Base-by-base conservation (phyloP, 2,888 invertebrate genomes). In the Schrankia costaestrigalis region DNA sequence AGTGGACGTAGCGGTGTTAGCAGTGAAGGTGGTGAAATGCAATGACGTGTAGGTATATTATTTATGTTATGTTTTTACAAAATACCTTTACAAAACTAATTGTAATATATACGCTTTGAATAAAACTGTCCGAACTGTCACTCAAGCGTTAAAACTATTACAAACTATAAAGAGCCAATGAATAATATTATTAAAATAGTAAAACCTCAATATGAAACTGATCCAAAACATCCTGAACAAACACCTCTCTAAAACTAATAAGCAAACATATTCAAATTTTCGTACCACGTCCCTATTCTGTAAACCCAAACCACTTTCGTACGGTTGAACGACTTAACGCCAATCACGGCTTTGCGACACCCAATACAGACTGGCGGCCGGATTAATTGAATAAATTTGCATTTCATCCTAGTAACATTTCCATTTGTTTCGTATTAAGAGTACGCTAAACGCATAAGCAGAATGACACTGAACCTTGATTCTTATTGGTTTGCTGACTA, bases 361-460 rank as follows among this genome's bases (percentile, higher is more conserved):
- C 81, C 80, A 77, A 78, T 79, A 82, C 80, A 77, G 77, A 59
- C 77, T 63, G 77, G 68, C 71, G 66, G 74, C 62, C 44, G 72
- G 76, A 84, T 87, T 85, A 84, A 86, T 85, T 84, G 85, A 86
- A 86, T 86, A 85, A 80, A 86, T 86, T 85, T 85, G 81, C 85
- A 86, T 85, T 64, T 68, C 69, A 81, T 79, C 64, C 61, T 40
- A 62, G 66, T 64, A 62, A 82, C 82, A 84, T 82, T 79, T 76
- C 75, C 80, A 84, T 85, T 84, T 82, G 77, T 84, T 81, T 75
- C 75, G 65, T 69, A 82, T 81, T 80, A 81, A 69, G 53, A 46
- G 53, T 45, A 59, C 52, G 54, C 19, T 11, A 29, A 11, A 28
- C 25, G 25, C 17, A 21, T 31, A 26, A 32, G 25, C 14, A 13